Evolutionary conservation across 30 jellyfish, hydroid and myxozoan genomes (phyloP).

Genomic region (Hydractinia echinata): DNA sequence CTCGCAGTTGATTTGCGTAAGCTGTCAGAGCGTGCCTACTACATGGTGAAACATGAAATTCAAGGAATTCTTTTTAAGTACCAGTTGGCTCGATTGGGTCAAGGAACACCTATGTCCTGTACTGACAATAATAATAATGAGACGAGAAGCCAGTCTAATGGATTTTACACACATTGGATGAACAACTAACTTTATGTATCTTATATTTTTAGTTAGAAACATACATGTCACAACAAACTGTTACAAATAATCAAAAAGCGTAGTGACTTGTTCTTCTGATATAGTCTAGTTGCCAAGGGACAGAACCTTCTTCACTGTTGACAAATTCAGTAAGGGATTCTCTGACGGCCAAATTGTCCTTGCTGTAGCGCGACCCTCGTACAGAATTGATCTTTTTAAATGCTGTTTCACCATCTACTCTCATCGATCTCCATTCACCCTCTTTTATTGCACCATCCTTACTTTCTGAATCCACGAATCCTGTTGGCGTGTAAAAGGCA

Average conservation of each 20-base stretch:
- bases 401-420: not conserved
- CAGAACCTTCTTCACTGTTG: constrained; percentile 6
- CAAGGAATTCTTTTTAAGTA: not conserved
- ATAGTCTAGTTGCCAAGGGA: constrained; percentile 8
- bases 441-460: constrained; percentile 7
- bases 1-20: constrained; percentile 15
- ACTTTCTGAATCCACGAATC: constrained; percentile 26
- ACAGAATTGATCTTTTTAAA: constrained; percentile 10
- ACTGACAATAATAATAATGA: not conserved
- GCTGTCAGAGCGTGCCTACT: not conserved
- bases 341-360: constrained; percentile 7
- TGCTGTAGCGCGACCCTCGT: constrained; percentile 32
- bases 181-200: not conserved
- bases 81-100: not conserved
- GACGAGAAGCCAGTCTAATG: not conserved
- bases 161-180: not conserved
- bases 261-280: constrained; percentile 22
- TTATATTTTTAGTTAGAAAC: not conserved
- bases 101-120: not conserved
- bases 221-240: not conserved
- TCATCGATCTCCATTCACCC: constrained; percentile 8
- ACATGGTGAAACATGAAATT: not conserved
- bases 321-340: constrained; percentile 8
- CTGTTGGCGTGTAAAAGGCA: constrained; percentile 17
- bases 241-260: not conserved